Evolutionary conservation across 2,888 invertebrate genomes (phyloP), one percentile per base, ranked within the genome.

Genomic region (Polietes domitor): DNA sequence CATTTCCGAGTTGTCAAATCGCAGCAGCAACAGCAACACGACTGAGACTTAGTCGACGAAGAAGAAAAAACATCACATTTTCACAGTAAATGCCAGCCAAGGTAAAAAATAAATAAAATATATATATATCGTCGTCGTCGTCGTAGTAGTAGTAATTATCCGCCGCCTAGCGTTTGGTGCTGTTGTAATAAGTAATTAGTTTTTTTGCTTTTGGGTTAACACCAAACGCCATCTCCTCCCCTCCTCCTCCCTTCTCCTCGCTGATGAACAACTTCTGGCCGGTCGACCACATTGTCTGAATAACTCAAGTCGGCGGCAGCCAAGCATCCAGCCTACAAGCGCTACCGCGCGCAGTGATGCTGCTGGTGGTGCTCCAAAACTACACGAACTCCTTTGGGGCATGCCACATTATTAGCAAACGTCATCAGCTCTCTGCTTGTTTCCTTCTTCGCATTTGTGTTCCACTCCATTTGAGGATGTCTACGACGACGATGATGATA

Each of bases 111-210:
- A 43, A 55, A 77, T 53, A 43, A 43, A 63, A 41, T 21, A 32
- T 15, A 72, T 81, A 12, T 61, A 15, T 68, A 24, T 12, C 68
- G 77, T n/a, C n/a, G n/a, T n/a, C n/a, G n/a, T n/a, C n/a, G n/a
- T n/a, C n/a, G n/a, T n/a, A n/a, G n/a, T n/a, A n/a, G n/a, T 72
- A 77, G 79, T 80, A 85, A 85, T 85, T 85, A 85, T 83, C 77
- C 68, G 72, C 82, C 68, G 80, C 82, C 68, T 77, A 83, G 78
- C 53, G 71, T 15, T 61, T 68, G 68, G 26, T 73, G 83, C 80
- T 80, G 80, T 83, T 83, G 84, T 85, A 85, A 85, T 85, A 84
- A 86, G 85, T 87, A 87, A 87, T 87, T 87, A 87, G 83, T 85
- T 87, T 87, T 86, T 76, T 68, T 28, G 21, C 24, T 37, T 10